phyloP scores from a whole-genome alignment of 2,113 vertebrate species.

The Ariopsis seemanni region DNA sequence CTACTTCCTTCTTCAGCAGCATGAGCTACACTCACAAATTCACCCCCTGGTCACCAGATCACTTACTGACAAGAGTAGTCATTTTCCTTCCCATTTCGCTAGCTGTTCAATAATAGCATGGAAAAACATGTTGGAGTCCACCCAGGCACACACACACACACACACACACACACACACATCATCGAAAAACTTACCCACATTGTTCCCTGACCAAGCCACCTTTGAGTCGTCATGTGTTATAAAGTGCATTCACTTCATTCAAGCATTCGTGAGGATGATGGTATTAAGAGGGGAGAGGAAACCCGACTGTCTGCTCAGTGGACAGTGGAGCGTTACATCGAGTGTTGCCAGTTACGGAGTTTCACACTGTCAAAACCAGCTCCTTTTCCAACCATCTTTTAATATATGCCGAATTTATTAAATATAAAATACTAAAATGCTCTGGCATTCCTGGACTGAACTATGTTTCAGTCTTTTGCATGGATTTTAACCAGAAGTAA shows the following conservation, averaged over 20 bases:
- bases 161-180: not conserved
- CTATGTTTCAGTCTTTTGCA: not conserved
- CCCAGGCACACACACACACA: not conserved
- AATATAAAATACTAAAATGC: not conserved
- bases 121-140: not conserved
- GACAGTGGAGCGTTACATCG: not conserved
- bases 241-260: constrained; percentile 16
- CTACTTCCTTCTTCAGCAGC: constrained; percentile 3
- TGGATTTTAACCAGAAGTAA: not conserved
- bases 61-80: not conserved
- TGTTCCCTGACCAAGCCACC: not conserved
- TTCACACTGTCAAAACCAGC: not conserved
- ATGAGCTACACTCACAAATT: not conserved
- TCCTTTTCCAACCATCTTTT: not conserved
- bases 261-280: not conserved
- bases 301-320: not conserved
- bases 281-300: constrained; percentile 15
- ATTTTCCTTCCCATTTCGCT: not conserved
- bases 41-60: not conserved
- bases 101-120: not conserved
- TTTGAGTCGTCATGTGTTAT: constrained; percentile 15
- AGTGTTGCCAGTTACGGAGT: not conserved
- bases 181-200: not conserved
- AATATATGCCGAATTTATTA: not conserved
- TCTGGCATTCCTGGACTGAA: not conserved